Percentiles rank a stretch among this genome's conserved stretches.
Evolutionary conservation across 2,113 vertebrate genomes (phyloP).

Genomic region (Dolichallabes microphthalmus): DNA sequence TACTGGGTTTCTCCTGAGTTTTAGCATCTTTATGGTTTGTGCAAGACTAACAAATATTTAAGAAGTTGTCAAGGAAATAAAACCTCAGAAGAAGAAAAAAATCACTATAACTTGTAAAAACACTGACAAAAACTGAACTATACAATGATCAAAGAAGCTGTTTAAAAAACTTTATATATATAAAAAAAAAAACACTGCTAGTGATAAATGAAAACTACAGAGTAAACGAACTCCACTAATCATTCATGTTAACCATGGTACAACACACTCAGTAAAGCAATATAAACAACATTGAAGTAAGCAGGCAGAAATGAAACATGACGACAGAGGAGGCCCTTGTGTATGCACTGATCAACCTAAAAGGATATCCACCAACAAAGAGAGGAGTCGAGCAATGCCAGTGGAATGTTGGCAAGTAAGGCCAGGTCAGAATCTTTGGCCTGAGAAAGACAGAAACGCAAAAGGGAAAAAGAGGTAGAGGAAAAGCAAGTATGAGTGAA

Average conservation of each 20-base stretch:
- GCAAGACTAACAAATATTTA: slow-evolving; percentile 88
- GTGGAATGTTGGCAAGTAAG: slow-evolving; percentile 83
- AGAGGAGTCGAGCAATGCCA: slow-evolving; percentile 86
- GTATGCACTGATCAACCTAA: slow-evolving; percentile 54
- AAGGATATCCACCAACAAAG: slow-evolving; percentile 96
- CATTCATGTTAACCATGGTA: background rate
- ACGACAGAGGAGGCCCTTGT: background rate
- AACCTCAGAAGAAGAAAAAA: background rate
- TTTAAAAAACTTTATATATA: background rate
- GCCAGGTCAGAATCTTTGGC: slow-evolving; percentile 83
- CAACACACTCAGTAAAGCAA: background rate
- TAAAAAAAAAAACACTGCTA: background rate
- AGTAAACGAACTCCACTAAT: background rate
- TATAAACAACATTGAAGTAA: background rate
- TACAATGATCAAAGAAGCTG: background rate
- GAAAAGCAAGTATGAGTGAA: slow-evolving; percentile 2
- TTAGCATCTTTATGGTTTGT: slow-evolving; percentile 87
- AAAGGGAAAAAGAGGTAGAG: background rate
- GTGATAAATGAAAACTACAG: background rate
- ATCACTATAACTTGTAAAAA: background rate
- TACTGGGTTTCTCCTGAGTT: slow-evolving; percentile 83
- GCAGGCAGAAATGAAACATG: slow-evolving; percentile 47
- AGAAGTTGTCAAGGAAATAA: slow-evolving; percentile 68
- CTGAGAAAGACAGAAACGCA: slow-evolving; percentile 60
- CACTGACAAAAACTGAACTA: background rate